phyloP scores from a whole-genome alignment of 2,797 vertebrate species.

The Oryzias dopingdopingensis region DNA sequence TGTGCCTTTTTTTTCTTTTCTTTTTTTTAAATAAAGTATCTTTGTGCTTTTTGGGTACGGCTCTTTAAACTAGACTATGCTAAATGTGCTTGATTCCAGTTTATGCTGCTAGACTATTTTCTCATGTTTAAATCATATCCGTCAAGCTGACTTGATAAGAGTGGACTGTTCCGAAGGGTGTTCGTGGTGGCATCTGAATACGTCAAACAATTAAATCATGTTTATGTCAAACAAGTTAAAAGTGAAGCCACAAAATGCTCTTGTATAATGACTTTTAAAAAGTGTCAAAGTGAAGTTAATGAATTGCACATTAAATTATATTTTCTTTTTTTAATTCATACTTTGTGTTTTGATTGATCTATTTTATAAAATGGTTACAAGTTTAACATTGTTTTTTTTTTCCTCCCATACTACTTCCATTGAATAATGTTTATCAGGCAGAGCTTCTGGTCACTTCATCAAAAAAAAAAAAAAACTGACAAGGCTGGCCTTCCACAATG shows the following conservation, averaged over 20 bases:
- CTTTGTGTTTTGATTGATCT: conserved; percentile 15
- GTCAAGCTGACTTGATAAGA: conserved; percentile 30
- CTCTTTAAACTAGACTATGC: conserved; percentile 59
- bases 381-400: no score
- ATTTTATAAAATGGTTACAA: neutral
- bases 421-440: no score
- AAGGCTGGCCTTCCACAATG: no score
- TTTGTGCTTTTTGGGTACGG: conserved; percentile 57
- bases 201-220: conserved; percentile 30
- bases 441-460: no score
- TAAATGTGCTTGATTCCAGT: conserved; percentile 67
- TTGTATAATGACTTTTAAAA: conserved; percentile 33
- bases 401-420: no score
- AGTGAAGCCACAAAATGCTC: conserved; percentile 26
- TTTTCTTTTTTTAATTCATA: conserved; percentile 52
- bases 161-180: conserved; percentile 47
- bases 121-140: conserved; percentile 51
- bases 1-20: conserved; percentile 57
- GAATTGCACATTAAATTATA: conserved; percentile 68
- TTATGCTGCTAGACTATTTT: conserved; percentile 70
- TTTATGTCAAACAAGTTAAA: conserved; percentile 33
- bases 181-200: conserved; percentile 42
- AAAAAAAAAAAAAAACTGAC: no score
- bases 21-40: conserved; percentile 17
- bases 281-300: conserved; percentile 58